These are phyloP conservation scores for Ctenomys sociabilis DNA, from an alignment of 2,113 vertebrate species.

Conservation along the genomic window DNA sequence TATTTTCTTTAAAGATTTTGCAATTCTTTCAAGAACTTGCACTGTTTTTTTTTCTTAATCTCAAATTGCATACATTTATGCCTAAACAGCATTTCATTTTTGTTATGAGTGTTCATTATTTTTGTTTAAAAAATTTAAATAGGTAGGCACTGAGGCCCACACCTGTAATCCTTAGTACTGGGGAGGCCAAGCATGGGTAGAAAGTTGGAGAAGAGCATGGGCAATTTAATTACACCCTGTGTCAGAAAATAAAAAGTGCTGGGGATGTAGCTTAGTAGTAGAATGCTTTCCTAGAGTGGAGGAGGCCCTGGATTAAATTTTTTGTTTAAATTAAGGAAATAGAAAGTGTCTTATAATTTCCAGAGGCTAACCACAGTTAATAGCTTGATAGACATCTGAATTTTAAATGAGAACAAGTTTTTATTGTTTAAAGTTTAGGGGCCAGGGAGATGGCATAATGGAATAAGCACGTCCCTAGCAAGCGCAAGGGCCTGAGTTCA, in stretches of 20 bases:
- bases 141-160: neutral
- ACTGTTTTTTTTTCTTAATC: too few species aligned
- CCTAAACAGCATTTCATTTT: neutral
- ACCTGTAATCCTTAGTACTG: neutral
- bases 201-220: neutral
- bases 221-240: neutral
- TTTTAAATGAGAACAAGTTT: slow-evolving; percentile 38
- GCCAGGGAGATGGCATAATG: too few species aligned
- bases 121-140: slow-evolving; percentile 26
- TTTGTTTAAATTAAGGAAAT: neutral
- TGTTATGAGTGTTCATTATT: slow-evolving; percentile 38
- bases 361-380: neutral
- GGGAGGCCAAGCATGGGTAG: neutral
- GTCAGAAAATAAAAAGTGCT: neutral
- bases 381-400: neutral
- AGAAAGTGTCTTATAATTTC: neutral
- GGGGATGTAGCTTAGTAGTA: neutral
- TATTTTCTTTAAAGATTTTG: slow-evolving; percentile 32
- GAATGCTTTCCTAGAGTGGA: neutral
- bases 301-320: neutral
- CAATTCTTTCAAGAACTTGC: neutral
- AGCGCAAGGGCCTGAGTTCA: too few species aligned
- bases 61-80: neutral
- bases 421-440: too few species aligned
- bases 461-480: too few species aligned